These are phyloP conservation scores for Volucella bombylans DNA, from an alignment of 2,888 invertebrate species.

Conservation along the genomic window DNA sequence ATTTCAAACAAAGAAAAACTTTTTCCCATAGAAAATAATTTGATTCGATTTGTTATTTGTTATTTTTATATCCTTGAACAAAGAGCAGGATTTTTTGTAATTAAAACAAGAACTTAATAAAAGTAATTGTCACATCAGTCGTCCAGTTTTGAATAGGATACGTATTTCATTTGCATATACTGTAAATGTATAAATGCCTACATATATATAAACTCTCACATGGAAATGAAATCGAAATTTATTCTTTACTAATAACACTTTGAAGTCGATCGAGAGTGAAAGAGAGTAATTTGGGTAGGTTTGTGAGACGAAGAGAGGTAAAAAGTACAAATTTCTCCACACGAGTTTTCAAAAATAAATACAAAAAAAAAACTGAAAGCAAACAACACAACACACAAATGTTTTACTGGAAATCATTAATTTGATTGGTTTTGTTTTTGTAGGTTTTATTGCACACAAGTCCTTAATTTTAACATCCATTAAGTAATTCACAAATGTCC, in stretches of 20 bases:
- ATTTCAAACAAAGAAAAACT: neutral
- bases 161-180: constrained; percentile 15
- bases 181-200: constrained; percentile 38
- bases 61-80: constrained; percentile 7
- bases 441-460: neutral
- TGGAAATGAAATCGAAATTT: constrained; percentile 72
- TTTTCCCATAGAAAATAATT: constrained; percentile 26
- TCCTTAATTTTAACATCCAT: neutral
- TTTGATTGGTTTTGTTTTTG: constrained; percentile 4
- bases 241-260: constrained; percentile 51
- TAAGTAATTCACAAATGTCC: neutral
- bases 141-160: constrained; percentile 25
- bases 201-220: constrained; percentile 45
- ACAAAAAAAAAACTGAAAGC: constrained; percentile 16
- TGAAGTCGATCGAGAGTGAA: constrained; percentile 22
- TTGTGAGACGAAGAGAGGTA: constrained; percentile 12
- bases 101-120: constrained; percentile 34
- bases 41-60: neutral
- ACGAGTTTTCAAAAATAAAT: neutral
- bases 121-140: constrained; percentile 65
- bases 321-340: neutral
- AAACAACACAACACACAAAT: constrained; percentile 23
- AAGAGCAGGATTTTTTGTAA: too few relatives aligned
- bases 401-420: neutral
- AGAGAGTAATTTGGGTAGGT: neutral